phyloP scores from a whole-genome alignment of 2,797 vertebrate species.

The Catostomus latipinnis region DNA sequence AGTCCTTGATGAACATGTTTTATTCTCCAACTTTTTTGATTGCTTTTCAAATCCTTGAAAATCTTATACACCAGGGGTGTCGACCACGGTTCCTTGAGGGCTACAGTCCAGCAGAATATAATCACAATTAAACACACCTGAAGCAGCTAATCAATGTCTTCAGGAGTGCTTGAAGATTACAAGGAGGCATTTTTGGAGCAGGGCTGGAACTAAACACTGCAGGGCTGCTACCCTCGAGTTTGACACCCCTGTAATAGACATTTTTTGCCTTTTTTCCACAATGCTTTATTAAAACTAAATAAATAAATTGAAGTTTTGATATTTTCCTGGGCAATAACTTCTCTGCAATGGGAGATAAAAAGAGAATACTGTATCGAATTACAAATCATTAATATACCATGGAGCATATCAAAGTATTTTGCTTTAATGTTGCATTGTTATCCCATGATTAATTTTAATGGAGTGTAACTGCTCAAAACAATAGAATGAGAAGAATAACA shows the following conservation, averaged over 20 bases:
- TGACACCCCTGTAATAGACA: too few relatives aligned
- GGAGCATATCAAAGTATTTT: neutral
- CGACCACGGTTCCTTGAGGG: too few relatives aligned
- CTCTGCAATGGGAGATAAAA: neutral
- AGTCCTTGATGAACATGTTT: neutral
- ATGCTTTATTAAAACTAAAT: neutral
- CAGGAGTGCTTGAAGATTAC: too few relatives aligned
- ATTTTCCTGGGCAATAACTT: neutral
- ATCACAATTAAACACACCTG: too few relatives aligned
- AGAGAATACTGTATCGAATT: neutral
- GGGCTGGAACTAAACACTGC: too few relatives aligned
- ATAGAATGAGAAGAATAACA: conserved; percentile 35
- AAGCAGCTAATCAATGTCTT: too few relatives aligned
- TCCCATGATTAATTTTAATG: conserved; percentile 9
- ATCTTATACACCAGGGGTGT: too few relatives aligned
- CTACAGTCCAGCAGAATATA: too few relatives aligned
- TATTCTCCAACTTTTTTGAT: neutral
- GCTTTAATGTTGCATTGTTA: conserved; percentile 13
- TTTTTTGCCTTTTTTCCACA: neutral
- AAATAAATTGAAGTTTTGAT: neutral
- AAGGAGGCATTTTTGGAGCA: too few relatives aligned
- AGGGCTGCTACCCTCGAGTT: too few relatives aligned
- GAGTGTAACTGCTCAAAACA: conserved; percentile 25
- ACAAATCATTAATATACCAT: neutral
- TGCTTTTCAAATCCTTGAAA: neutral